These are phyloP conservation scores for Ochropleura leucogaster DNA, from an alignment of 2,888 invertebrate species.

Conservation along the genomic window DNA sequence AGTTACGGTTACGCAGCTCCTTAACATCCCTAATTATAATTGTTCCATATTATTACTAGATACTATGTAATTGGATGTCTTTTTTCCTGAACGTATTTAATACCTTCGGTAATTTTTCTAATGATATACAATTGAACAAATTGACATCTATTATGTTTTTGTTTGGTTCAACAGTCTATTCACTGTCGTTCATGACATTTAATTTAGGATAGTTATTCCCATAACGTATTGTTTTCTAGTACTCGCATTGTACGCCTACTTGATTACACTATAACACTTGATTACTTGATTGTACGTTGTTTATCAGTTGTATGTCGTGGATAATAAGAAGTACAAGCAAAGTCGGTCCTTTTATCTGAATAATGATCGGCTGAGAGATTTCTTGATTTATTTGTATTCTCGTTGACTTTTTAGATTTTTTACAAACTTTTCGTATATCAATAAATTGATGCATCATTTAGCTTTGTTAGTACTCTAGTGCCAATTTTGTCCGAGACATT, in stretches of 20 bases:
- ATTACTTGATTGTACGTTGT: not conserved
- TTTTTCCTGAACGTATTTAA: slow-evolving; percentile 22
- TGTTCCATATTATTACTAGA: slow-evolving; percentile 14
- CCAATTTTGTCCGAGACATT: not conserved
- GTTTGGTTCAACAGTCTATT: slow-evolving; percentile 10
- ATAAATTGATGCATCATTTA: not conserved
- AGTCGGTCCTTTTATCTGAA: not conserved
- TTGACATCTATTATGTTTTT: slow-evolving; percentile 31
- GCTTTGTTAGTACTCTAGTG: not conserved
- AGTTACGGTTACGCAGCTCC: too few relatives aligned
- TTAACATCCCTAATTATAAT: not conserved
- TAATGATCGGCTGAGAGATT: not conserved
- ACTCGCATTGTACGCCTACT: not conserved
- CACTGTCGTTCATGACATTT: slow-evolving; percentile 27
- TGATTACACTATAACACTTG: not conserved
- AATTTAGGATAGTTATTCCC: slow-evolving; percentile 34
- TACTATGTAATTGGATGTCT: not conserved
- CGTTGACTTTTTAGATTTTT: too few relatives aligned
- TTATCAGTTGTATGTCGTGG: not conserved
- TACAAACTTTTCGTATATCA: not conserved
- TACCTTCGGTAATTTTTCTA: slow-evolving; percentile 20
- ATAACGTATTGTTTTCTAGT: slow-evolving; percentile 27
- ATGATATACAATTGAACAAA: slow-evolving; percentile 41
- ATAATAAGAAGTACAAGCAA: too few relatives aligned
- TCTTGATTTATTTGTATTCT: not conserved